Base-by-base conservation (phyloP, 2,797 vertebrate species). In the Emydoidea blandingii region DNA sequence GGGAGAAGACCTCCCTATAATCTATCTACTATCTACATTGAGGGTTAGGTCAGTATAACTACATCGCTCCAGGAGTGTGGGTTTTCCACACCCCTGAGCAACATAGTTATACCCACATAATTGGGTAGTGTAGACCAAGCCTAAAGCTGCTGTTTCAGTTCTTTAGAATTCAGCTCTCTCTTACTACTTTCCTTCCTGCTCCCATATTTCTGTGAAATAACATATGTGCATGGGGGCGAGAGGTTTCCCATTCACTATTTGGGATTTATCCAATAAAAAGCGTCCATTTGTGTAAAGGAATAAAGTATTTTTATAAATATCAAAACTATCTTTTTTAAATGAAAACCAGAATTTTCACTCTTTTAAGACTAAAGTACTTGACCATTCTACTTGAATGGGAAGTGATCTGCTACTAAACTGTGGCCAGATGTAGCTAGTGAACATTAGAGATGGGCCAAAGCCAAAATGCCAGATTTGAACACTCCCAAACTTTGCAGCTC, bases 141-240 rank as follows among this genome's bases (percentile, higher is more conserved):
- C 65, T 74, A 8, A 74, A 37, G 34, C 1, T 1, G 31, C 18
- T 59, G 10, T 5, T 86, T 31, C 1, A 1, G 5, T 47, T 86
- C 87, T 80, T 89, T 81, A 47, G 82, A 14, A 41, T 0, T 15
- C 72, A 9, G 7, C 47, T 54, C 3, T 85, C 80, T 74, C 16
- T 12, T 84, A 65, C 89, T 93, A 62, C 62, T 80, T 94, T 94
- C 53, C 3, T 68, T 93, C 19, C 29, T 76, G 12, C 41, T 68
- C 14, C 9, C 8, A 2, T 5, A 10, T 49, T 93, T 83, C 53
- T 3, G 0, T 81, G 81, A 79, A n/a, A 76, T n/a, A 65, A 12
- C 7, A 81, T 3, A 79, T 34, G 0, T 72, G 72, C 0, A 27
- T 4, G 59, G 6, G 59, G 14, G 34, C 3, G 19, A 9, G 7